These are phyloP conservation scores for Pangasius djambal DNA, from an alignment of 2,797 vertebrate species.

Conservation along the genomic window DNA sequence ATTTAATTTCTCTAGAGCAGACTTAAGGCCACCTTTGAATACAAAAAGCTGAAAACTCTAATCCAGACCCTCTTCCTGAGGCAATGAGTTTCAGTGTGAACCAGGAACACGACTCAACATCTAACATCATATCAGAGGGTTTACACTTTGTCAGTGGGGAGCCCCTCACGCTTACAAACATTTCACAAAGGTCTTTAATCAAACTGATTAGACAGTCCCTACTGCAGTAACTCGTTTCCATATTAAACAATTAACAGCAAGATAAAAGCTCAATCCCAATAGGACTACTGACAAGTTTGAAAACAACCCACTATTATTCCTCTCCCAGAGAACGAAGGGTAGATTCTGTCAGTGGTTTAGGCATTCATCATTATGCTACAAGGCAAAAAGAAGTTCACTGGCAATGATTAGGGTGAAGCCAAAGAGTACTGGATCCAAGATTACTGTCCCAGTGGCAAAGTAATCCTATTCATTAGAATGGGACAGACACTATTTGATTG, in stretches of 20 bases:
- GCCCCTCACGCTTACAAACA: background rate
- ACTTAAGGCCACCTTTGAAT: background rate
- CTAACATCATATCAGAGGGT: background rate
- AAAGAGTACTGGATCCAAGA: background rate
- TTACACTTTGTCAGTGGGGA: background rate
- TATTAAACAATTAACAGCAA: slow-evolving; percentile 14
- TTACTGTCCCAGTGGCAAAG: background rate
- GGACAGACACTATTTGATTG: background rate
- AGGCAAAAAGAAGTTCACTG: background rate
- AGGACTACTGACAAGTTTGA: slow-evolving; percentile 11
- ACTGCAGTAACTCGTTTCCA: slow-evolving; percentile 5
- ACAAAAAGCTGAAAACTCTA: slow-evolving; percentile 5
- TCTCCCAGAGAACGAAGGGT: background rate
- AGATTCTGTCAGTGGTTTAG: background rate
- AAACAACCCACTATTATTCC: slow-evolving; percentile 15
- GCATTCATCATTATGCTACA: background rate
- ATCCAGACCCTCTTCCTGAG: slow-evolving; percentile 22
- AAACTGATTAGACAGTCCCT: background rate
- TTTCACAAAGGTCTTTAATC: slow-evolving; percentile 8
- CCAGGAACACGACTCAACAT: slow-evolving; percentile 13
- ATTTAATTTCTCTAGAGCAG: background rate
- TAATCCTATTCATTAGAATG: background rate
- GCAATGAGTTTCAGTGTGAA: background rate
- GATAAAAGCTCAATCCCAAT: slow-evolving; percentile 23
- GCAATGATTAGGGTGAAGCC: background rate